phyloP scores from a whole-genome alignment of 2,888 invertebrate species.

The Parnassius smintheus region DNA sequence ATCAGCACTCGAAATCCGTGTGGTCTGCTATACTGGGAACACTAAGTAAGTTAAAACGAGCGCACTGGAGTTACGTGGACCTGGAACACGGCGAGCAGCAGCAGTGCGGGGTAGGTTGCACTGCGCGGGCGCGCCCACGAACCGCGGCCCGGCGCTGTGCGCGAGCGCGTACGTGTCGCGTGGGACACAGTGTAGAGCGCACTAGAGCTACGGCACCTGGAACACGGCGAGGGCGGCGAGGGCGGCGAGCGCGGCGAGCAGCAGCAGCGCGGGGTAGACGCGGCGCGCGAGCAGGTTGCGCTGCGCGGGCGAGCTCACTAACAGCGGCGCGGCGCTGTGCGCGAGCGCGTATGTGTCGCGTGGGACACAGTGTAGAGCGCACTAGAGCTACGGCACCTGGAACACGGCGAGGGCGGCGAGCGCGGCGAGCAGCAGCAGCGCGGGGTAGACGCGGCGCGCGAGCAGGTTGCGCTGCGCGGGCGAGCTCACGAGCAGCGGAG shows the following conservation, averaged over 20 bases:
- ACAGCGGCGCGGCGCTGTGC: constrained; percentile 86
- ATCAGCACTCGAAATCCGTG: too few species aligned
- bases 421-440: constrained; percentile 87
- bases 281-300: constrained; percentile 90
- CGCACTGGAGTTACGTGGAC: constrained; percentile 33
- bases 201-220: constrained; percentile 44
- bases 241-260: constrained; percentile 84
- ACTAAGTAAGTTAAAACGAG: too few species aligned
- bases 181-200: background rate
- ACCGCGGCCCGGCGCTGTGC: constrained; percentile 54
- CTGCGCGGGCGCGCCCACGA: background rate
- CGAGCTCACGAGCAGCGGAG: constrained; percentile 85
- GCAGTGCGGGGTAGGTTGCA: constrained; percentile 91
- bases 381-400: constrained; percentile 43
- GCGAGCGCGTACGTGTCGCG: constrained; percentile 84
- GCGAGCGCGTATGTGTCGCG: constrained; percentile 89
- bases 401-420: constrained; percentile 86
- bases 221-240: constrained; percentile 89
- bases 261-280: constrained; percentile 93
- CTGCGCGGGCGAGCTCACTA: constrained; percentile 81
- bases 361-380: background rate
- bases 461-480: constrained; percentile 87
- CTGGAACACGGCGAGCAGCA: constrained; percentile 87
- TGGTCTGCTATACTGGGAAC: too few species aligned
- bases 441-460: constrained; percentile 93